These are phyloP conservation scores for Ceryle rudis DNA, from an alignment of 2,797 vertebrate species.

Conservation along the genomic window DNA sequence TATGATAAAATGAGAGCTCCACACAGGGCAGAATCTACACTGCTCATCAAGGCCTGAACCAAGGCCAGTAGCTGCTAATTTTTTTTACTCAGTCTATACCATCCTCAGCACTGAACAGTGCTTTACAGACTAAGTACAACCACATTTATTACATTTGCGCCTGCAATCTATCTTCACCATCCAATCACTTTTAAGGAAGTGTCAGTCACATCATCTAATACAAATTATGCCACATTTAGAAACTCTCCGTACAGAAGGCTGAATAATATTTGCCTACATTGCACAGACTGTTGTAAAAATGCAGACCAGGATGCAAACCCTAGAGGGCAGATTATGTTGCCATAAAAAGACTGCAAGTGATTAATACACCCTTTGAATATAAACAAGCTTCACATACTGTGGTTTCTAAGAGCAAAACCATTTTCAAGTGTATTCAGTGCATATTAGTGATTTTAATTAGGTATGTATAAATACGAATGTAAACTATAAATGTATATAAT, in stretches of 20 bases:
- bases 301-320: not conserved
- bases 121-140: conserved; percentile 38
- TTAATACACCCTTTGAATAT: conserved; percentile 6
- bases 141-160: not conserved
- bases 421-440: conserved; percentile 55
- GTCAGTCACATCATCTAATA: not conserved
- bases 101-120: conserved; percentile 21
- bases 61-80: not conserved
- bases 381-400: not conserved
- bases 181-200: not conserved
- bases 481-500: conserved; percentile 11
- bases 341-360: not conserved
- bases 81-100: not conserved
- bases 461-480: conserved; percentile 28
- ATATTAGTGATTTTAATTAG: conserved; percentile 39
- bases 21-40: not conserved
- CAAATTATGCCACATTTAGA: not conserved
- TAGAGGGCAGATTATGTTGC: not conserved
- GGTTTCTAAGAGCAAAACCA: conserved; percentile 36
- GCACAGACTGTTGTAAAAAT: not conserved
- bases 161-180: not conserved
- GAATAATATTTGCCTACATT: not conserved
- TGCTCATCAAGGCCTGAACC: not conserved
- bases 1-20: not conserved
- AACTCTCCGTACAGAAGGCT: not conserved